Base-by-base conservation (phyloP, 2,888 invertebrate genomes). In the Tiliacea citrago region DNA sequence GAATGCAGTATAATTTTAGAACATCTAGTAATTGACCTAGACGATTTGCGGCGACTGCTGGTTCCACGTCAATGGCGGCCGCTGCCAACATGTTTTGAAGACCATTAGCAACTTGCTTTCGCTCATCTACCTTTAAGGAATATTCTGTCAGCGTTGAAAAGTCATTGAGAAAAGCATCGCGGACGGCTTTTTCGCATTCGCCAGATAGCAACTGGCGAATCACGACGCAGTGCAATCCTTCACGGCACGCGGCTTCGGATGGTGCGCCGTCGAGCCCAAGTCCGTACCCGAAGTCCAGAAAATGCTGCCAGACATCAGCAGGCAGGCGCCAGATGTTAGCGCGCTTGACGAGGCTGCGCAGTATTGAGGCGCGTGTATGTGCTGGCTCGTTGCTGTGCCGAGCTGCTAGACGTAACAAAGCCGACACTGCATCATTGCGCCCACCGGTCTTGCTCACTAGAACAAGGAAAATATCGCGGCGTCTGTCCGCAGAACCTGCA, bases 381-480 rank as follows among this genome's bases (percentile, higher is more conserved):
- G 85, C 85, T 0, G 94, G 91, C 71, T 95, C 95, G 66, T 95
- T 95, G 24, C 66, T 80, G 67, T 93, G 92, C 45, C 85, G 88
- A 21, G 88, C 79, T 18, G 91, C 85, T 2, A 95, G 84, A 60
- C 90, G 86, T 58, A 95, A 75, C 39, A 95, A 77, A 42, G 88
- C 86, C 10, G 90, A 87, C 3, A 94, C 83, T 55, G 90, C 87
- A 4, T 91, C 91, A 12, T 82, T 81, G 42, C 90, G 88, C 1
- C 93, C 92, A 3, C 94, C 94, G 39, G 87, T 93, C 78, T 95
- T 95, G 77, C 95, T 95, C 0, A 95, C 91, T 35, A 95, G 87
- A 5, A 95, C 94, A 3, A 94, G 84, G 72, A 95, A 88, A 83
- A 95, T 94, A 69, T 90, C 92, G 60, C 93, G 90, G 21, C 95